phyloP scores from a whole-genome alignment of 2,113 vertebrate species.

The Falcunculus frontatus region DNA sequence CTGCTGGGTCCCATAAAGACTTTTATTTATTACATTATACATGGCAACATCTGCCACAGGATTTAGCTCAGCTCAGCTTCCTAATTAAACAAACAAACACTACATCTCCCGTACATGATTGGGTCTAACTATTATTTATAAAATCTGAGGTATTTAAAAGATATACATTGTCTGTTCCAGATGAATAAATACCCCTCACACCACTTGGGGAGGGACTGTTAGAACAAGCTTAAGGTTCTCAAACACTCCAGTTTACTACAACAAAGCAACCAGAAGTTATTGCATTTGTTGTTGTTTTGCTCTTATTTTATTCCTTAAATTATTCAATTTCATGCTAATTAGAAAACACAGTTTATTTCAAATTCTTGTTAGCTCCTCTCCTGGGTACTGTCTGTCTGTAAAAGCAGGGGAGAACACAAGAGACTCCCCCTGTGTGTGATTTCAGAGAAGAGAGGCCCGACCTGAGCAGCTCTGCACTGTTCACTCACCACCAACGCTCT shows the following conservation, averaged over 20 bases:
- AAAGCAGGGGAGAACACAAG: background rate
- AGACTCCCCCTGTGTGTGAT: background rate
- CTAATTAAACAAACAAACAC: conserved; percentile 77
- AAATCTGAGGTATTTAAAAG: conserved; percentile 4
- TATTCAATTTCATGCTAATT: background rate
- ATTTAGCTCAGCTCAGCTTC: conserved; percentile 53
- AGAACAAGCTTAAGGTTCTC: background rate
- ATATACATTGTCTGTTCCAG: background rate
- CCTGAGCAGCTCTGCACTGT: background rate
- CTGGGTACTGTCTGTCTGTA: background rate
- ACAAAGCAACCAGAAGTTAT: background rate
- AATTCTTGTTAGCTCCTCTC: background rate
- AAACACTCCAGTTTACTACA: background rate
- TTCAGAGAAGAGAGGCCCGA: background rate
- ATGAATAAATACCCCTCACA: background rate
- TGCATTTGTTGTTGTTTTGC: background rate
- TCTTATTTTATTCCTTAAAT: background rate
- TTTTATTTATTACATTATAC: conserved; percentile 81
- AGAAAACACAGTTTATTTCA: background rate
- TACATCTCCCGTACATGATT: conserved; percentile 9
- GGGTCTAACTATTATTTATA: conserved; percentile 7
- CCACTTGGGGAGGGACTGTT: background rate
- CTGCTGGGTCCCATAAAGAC: conserved; percentile 78
- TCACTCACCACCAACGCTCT: background rate
- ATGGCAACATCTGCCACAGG: conserved; percentile 75